Percentiles rank a stretch among this genome's conserved stretches.
Evolutionary conservation across 2,888 invertebrate genomes (phyloP).

Genomic region (Drosophila diplacantha): DNA sequence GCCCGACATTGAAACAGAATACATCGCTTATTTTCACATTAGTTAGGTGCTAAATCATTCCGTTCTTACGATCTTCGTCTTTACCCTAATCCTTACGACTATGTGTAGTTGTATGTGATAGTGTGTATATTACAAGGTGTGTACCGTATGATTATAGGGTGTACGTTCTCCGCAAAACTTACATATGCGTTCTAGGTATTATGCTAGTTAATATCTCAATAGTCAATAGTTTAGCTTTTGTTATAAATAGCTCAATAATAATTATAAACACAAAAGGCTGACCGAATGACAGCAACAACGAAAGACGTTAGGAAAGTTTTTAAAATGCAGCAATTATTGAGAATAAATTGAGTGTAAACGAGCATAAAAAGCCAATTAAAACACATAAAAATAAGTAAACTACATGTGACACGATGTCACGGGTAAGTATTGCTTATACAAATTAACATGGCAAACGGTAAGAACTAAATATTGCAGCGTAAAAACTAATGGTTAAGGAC

Average conservation of each 20-base stretch:
- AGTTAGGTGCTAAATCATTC: slow-evolving; percentile 61
- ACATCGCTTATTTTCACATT: slow-evolving; percentile 51
- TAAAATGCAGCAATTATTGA: slow-evolving; percentile 8
- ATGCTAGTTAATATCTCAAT: slow-evolving; percentile 65
- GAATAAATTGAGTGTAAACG: slow-evolving; percentile 7
- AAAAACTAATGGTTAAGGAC: slow-evolving; percentile 57
- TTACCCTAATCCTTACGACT: slow-evolving; percentile 60
- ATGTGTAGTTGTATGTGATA: slow-evolving; percentile 38
- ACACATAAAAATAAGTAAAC: slow-evolving; percentile 14
- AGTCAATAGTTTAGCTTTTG: slow-evolving; percentile 69
- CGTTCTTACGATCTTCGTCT: slow-evolving; percentile 46
- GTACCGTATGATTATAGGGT: slow-evolving; percentile 42
- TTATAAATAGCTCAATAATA: slow-evolving; percentile 69
- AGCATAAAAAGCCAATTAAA: slow-evolving; percentile 1
- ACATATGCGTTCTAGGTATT: slow-evolving; percentile 34
- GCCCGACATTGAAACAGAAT: slow-evolving; percentile 16
- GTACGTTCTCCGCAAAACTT: slow-evolving; percentile 49
- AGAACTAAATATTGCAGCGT: slow-evolving; percentile 64
- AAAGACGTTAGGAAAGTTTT: slow-evolving; percentile 9
- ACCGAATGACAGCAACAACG: slow-evolving; percentile 20
- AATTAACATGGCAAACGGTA: slow-evolving; percentile 67
- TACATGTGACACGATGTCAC: slow-evolving; percentile 16
- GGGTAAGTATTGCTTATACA: slow-evolving; percentile 59
- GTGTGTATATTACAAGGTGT: slow-evolving; percentile 67
- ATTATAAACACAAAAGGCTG: slow-evolving; percentile 51